Evolutionary conservation across 1,140 invertebrate species (phyloP).

Genomic region (Calliopsis andreniformis): DNA sequence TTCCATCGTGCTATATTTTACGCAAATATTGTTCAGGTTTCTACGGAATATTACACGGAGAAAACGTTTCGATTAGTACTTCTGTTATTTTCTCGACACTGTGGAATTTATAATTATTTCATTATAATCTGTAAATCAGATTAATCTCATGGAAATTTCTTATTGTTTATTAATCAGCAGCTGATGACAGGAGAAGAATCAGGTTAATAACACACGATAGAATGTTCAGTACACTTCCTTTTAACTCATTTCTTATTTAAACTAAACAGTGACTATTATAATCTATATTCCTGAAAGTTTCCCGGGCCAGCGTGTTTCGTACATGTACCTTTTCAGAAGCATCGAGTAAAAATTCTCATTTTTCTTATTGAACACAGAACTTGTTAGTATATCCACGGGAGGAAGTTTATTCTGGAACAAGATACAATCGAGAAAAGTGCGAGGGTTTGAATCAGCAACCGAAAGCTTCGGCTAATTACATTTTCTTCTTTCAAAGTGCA

Average conservation of each 20-base stretch:
- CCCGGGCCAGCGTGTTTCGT: slow-evolving; percentile 4
- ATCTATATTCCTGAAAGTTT: slow-evolving; percentile 16
- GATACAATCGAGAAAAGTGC: neutral
- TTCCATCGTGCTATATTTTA: neutral
- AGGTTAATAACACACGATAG: no score
- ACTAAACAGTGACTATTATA: neutral
- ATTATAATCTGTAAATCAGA: no score
- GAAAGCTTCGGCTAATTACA: neutral
- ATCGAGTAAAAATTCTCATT: neutral
- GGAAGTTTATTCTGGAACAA: neutral
- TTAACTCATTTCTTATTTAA: no score
- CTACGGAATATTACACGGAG: neutral
- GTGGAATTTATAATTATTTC: neutral
- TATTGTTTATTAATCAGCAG: no score
- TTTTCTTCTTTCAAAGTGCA: neutral
- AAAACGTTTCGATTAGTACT: no score
- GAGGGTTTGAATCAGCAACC: neutral
- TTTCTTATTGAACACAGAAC: neutral
- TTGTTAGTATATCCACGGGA: neutral
- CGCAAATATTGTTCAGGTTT: neutral
- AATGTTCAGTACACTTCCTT: no score
- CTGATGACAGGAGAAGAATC: no score
- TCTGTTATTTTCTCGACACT: no score
- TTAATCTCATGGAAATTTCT: no score
- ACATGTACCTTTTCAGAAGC: neutral